phyloP scores from a whole-genome alignment of 2,113 vertebrate genomes.

The Passer domesticus region DNA sequence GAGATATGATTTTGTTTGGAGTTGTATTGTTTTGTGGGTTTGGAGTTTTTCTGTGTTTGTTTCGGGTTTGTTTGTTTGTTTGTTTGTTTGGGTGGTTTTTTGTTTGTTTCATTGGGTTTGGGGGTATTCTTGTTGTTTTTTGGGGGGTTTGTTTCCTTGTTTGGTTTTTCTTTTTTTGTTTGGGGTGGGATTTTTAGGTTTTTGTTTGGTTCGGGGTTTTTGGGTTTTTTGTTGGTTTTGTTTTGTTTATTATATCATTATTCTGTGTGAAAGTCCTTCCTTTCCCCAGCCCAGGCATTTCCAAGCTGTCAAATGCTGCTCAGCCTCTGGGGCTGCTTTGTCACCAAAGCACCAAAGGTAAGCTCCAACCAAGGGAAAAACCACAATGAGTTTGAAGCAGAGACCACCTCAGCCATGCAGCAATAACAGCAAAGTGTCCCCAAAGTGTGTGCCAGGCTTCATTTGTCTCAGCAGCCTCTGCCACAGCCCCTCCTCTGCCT shows the following conservation, averaged over 20 bases:
- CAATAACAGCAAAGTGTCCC: conserved; percentile 70
- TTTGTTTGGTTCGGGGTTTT: not conserved
- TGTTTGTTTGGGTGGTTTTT: not conserved
- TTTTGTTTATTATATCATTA: not conserved
- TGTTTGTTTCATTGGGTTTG: not conserved
- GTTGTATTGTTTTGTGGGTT: too few relatives aligned
- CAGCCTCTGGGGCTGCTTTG: conserved; percentile 75
- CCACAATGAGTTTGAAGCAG: conserved; percentile 68
- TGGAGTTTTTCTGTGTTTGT: not conserved
- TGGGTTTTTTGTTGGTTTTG: not conserved
- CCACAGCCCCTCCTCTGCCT: conserved; percentile 36
- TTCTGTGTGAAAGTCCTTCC: not conserved
- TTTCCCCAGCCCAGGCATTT: not conserved
- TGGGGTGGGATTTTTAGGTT: not conserved
- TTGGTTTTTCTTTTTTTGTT: not conserved
- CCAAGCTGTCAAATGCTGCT: conserved; percentile 48
- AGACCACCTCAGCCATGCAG: conserved; percentile 66
- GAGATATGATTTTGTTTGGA: not conserved
- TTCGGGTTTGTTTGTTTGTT: not conserved
- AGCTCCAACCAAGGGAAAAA: conserved; percentile 73
- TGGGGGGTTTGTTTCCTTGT: not conserved
- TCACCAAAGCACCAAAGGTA: conserved; percentile 65
- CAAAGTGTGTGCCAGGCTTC: conserved; percentile 74
- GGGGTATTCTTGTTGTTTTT: not conserved
- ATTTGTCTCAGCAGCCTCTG: conserved; percentile 71